These are phyloP conservation scores for Apteryx owenii DNA, from an alignment of 2,113 vertebrate genomes.

Conservation along the genomic window DNA sequence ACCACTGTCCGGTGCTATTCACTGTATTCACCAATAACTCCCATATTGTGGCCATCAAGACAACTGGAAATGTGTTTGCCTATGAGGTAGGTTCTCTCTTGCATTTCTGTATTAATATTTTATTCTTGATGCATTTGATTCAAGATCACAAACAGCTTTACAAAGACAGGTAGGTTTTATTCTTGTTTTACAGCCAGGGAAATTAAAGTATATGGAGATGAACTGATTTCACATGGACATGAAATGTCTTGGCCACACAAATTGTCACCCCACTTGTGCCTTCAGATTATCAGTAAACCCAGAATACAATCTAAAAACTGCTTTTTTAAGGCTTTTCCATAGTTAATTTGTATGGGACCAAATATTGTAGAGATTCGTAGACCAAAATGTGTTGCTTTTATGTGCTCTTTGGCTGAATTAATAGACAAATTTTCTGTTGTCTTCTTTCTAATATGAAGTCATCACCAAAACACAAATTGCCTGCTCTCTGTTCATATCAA, in stretches of 20 bases:
- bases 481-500: neutral
- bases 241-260: neutral
- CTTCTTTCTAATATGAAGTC: neutral
- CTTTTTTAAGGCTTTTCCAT: neutral
- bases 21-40: constrained; percentile 96
- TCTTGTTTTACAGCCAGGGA: neutral
- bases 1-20: constrained; percentile 95
- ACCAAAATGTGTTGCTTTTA: neutral
- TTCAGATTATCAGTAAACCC: neutral
- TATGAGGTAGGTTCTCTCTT: constrained; percentile 82
- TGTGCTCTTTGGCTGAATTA: neutral
- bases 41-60: constrained; percentile 91
- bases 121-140: neutral
- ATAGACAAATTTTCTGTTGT: neutral
- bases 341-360: neutral
- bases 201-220: neutral
- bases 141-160: neutral
- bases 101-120: neutral
- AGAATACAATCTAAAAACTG: neutral
- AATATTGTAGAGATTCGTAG: neutral
- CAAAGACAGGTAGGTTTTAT: neutral
- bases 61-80: constrained; percentile 94
- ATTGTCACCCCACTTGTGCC: neutral
- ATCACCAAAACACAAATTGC: neutral
- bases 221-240: neutral